phyloP scores from a whole-genome alignment of 2,797 vertebrate species.

The Lacerta bilineata region DNA sequence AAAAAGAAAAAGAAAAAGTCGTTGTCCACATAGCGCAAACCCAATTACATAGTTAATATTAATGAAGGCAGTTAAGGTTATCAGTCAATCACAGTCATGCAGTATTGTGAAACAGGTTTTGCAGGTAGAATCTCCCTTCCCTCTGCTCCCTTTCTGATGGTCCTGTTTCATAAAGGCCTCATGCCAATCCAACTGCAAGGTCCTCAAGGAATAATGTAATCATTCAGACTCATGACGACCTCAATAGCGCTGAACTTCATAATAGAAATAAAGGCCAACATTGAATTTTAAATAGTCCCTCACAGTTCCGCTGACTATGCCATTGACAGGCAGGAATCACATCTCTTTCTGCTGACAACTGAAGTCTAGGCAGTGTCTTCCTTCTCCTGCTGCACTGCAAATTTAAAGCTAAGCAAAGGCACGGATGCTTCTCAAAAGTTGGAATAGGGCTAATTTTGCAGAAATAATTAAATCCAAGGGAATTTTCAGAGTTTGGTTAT shows the following conservation, averaged over 20 bases:
- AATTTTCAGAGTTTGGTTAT: background rate
- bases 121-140: background rate
- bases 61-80: conserved; percentile 12
- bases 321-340: background rate
- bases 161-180: conserved; percentile 10
- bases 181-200: background rate
- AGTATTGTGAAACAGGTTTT: background rate
- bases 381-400: background rate
- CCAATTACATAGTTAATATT: background rate
- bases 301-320: conserved; percentile 4
- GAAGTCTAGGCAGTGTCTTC: background rate
- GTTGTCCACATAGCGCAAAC: conserved; percentile 1
- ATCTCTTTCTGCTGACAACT: background rate
- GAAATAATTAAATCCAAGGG: background rate
- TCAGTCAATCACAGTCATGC: background rate
- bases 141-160: background rate
- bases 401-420: background rate
- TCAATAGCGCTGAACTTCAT: background rate
- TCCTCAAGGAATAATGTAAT: conserved; percentile 6
- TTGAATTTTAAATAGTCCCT: conserved; percentile 23
- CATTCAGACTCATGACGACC: conserved; percentile 24
- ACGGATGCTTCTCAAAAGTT: background rate
- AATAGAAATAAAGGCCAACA: background rate
- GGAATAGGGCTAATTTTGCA: background rate
- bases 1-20: background rate